Conservation (phyloP, 2,797 vertebrate species). For the Semaprochilodus insignis region DNA sequence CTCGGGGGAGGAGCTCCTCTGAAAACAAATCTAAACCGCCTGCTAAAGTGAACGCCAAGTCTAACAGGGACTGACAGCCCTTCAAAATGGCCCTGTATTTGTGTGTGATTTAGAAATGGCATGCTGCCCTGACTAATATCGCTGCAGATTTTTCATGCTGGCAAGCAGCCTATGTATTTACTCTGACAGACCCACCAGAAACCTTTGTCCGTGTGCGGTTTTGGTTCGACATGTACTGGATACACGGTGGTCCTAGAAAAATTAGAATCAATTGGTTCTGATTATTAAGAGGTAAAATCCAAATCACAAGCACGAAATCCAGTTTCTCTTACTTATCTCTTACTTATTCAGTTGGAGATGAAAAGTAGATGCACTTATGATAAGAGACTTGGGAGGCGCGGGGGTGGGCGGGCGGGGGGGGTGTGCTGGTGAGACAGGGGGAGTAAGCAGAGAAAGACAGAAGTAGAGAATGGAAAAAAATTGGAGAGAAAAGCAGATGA, state of each 20-base stretch:
- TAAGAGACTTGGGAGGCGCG: constrained; percentile 33
- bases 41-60: constrained; percentile 78
- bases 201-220: constrained; percentile 40
- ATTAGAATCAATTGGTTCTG: constrained; percentile 35
- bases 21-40: constrained; percentile 76
- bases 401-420: constrained; percentile 41
- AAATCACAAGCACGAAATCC: constrained; percentile 40
- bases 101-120: constrained; percentile 54
- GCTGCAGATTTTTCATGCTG: constrained; percentile 76
- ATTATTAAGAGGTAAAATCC: constrained; percentile 12
- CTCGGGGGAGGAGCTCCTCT: constrained; percentile 71
- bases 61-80: constrained; percentile 79
- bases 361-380: constrained; percentile 73
- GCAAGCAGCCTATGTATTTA: constrained; percentile 68
- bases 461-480: constrained; percentile 9
- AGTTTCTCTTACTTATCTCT: constrained; percentile 31
- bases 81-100: constrained; percentile 57
- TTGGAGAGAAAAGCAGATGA: constrained; percentile 28
- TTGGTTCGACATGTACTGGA: constrained; percentile 41
- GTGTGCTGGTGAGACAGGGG: constrained; percentile 22
- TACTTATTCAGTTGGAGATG: constrained; percentile 60
- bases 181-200: constrained; percentile 26
- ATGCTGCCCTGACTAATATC: constrained; percentile 72
- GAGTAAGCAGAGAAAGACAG: constrained; percentile 43
- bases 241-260: constrained; percentile 1